Conservation (phyloP, 2,797 vertebrate genomes). For the Galago senegalensis region DNA sequence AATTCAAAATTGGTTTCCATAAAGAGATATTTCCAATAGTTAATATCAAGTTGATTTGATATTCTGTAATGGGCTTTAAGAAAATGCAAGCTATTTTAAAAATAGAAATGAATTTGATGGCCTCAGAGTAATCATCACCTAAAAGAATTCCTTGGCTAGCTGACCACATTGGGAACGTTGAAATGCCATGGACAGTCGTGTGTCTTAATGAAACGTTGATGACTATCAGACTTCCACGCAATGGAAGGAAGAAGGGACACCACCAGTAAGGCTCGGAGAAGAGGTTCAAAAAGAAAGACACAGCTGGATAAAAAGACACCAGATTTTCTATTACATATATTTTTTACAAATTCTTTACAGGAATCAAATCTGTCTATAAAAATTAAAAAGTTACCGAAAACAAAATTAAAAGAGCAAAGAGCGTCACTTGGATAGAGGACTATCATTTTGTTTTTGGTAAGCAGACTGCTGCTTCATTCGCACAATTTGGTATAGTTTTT, state of each 20-base stretch:
- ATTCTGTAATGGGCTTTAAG: conserved; percentile 56
- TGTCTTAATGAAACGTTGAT: background rate
- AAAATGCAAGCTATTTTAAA: conserved; percentile 51
- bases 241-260: background rate
- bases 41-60: conserved; percentile 74
- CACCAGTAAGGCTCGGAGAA: background rate
- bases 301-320: background rate
- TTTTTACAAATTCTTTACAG: background rate
- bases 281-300: background rate
- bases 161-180: background rate
- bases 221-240: background rate
- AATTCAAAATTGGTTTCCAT: conserved; percentile 81
- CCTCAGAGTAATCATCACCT: background rate
- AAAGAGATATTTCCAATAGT: conserved; percentile 64
- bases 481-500: background rate
- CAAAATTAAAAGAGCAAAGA: conserved; percentile 13
- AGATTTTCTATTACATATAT: background rate
- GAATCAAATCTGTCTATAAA: background rate
- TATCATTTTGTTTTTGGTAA: background rate
- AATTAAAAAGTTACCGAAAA: conserved; percentile 29
- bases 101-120: conserved; percentile 40
- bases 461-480: background rate
- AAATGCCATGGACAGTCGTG: background rate
- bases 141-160: background rate
- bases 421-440: background rate